These are phyloP conservation scores for Drosophila mercatorum DNA, from an alignment of 2,888 invertebrate genomes.

Conservation along the genomic window DNA sequence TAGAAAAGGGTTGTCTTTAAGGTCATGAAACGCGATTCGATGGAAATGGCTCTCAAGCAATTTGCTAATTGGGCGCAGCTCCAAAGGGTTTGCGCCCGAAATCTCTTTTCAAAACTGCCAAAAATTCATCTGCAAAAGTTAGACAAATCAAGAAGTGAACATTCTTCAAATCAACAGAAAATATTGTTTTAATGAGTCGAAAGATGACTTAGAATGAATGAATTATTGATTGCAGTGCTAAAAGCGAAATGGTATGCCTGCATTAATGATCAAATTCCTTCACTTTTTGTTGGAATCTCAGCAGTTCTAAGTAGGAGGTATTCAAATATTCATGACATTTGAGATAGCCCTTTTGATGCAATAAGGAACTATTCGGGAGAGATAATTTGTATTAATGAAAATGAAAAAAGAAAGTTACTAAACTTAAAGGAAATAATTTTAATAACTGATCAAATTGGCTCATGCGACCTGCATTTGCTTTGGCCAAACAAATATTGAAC, in stretches of 20 bases:
- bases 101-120: neutral
- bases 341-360: neutral
- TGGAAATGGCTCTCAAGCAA: slow-evolving; percentile 16
- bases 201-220: neutral
- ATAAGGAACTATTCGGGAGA: neutral
- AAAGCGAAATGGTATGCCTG: neutral
- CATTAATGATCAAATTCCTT: no score
- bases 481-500: neutral
- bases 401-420: neutral
- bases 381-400: neutral
- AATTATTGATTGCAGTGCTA: neutral
- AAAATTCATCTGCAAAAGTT: neutral
- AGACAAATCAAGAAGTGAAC: neutral
- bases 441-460: no score
- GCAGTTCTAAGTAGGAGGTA: no score
- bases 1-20: slow-evolving; percentile 30
- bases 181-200: neutral
- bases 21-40: slow-evolving; percentile 7
- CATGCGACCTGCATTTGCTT: neutral
- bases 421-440: no score
- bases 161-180: neutral
- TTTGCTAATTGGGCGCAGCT: slow-evolving; percentile 23
- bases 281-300: no score
- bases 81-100: neutral
- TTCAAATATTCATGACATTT: neutral